Percentiles rank a stretch among this genome's conserved stretches.
phyloP scores from a whole-genome alignment of 2,797 vertebrate genomes.

The Chromis chromis region DNA sequence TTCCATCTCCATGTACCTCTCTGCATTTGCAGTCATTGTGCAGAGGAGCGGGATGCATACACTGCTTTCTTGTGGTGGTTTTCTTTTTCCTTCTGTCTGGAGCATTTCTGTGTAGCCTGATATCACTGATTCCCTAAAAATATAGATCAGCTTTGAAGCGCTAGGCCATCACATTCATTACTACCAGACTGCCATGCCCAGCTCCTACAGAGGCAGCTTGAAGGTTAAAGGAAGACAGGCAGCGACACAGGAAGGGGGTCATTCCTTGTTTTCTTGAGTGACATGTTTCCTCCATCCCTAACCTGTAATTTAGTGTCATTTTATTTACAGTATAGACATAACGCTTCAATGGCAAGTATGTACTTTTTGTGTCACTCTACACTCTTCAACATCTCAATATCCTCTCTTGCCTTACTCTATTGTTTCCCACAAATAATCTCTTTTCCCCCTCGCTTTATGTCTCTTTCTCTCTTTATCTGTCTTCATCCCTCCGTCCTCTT shows the following conservation, averaged over 20 bases:
- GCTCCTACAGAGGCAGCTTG: constrained; percentile 17
- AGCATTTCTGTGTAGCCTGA: constrained; percentile 9
- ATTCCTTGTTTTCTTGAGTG: neutral
- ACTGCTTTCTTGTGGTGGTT: neutral
- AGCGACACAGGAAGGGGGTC: constrained; percentile 1
- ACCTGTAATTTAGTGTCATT: constrained; percentile 16
- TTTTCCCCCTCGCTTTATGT: constrained; percentile 5
- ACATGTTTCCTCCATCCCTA: constrained; percentile 6
- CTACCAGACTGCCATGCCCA: constrained; percentile 23
- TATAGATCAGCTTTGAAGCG: constrained; percentile 54
- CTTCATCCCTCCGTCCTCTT: constrained; percentile 43
- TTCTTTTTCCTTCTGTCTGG: constrained; percentile 5
- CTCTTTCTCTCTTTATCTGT: constrained; percentile 34
- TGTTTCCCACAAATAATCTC: constrained; percentile 18
- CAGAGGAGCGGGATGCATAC: neutral
- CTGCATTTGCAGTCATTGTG: constrained; percentile 28
- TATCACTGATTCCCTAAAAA: constrained; percentile 53
- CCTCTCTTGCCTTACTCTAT: constrained; percentile 14
- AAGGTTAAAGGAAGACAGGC: constrained; percentile 32
- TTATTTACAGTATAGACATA: constrained; percentile 10
- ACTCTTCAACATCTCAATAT: constrained; percentile 6
- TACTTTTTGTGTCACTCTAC: constrained; percentile 18
- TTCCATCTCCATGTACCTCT: neutral
- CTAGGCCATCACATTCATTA: constrained; percentile 24
- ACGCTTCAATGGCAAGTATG: constrained; percentile 16